These are phyloP conservation scores for Drosophila kepulauana DNA, from an alignment of 1,140 invertebrate genomes.

Conservation along the genomic window DNA sequence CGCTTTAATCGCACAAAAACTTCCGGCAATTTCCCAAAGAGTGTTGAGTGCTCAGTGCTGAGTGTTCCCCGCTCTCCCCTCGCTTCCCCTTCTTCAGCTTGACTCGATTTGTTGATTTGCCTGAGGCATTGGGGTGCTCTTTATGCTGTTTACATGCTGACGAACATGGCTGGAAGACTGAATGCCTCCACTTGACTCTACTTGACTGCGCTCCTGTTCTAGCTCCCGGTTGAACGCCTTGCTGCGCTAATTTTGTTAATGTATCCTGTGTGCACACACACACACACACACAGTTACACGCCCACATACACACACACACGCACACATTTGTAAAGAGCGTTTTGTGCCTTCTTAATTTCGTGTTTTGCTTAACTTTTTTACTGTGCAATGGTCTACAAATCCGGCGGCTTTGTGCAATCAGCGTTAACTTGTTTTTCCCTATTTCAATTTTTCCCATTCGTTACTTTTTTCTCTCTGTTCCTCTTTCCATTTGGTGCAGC, in stretches of 20 bases:
- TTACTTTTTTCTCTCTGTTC: constrained; percentile 4
- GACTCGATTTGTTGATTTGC: constrained; percentile 66
- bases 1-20: constrained; percentile 79
- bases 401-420: constrained; percentile 78
- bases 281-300: constrained; percentile 33
- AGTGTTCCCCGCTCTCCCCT: constrained; percentile 38
- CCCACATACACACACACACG: neutral
- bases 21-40: constrained; percentile 78
- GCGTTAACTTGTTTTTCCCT: constrained; percentile 81
- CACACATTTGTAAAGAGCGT: constrained; percentile 13
- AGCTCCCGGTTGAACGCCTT: constrained; percentile 57
- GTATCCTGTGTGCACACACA: constrained; percentile 68
- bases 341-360: constrained; percentile 68
- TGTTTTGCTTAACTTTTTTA: constrained; percentile 78
- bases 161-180: constrained; percentile 41
- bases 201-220: constrained; percentile 3
- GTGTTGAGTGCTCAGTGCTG: constrained; percentile 72
- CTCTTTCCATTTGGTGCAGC: constrained; percentile 26
- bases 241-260: constrained; percentile 81
- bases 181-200: constrained; percentile 7
- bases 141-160: constrained; percentile 43
- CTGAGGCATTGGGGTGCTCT: constrained; percentile 36
- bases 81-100: neutral
- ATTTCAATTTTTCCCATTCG: constrained; percentile 58
- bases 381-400: constrained; percentile 79